Percentiles rank a stretch among this genome's conserved stretches.
phyloP scores from a whole-genome alignment of 2,797 vertebrate genomes.

The Danio tinwini region DNA sequence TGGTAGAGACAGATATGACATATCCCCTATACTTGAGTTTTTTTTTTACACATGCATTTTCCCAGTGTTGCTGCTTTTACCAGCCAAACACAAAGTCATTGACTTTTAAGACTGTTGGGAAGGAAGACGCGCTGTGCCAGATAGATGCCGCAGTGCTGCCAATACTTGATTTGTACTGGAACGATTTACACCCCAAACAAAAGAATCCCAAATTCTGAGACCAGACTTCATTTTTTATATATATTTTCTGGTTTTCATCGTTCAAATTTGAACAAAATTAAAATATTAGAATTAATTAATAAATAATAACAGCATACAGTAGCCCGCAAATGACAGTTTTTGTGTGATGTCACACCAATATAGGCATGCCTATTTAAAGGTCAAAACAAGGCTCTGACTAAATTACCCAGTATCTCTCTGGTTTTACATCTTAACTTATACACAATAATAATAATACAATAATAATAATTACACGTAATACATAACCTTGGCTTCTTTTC shows the following conservation, averaged over 20 bases:
- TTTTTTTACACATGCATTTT: background rate
- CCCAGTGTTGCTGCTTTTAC: background rate
- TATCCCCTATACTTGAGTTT: background rate
- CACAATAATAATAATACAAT: too few relatives aligned
- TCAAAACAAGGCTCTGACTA: too few relatives aligned
- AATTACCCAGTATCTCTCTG: too few relatives aligned
- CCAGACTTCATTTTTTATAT: too few relatives aligned
- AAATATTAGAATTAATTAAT: background rate
- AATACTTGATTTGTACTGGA: background rate
- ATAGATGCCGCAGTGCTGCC: background rate
- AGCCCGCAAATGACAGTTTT: too few relatives aligned
- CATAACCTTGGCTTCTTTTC: too few relatives aligned
- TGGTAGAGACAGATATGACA: background rate
- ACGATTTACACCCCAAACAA: slow-evolving; percentile 2
- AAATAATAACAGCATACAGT: background rate
- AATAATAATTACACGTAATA: too few relatives aligned
- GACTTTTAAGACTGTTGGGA: background rate
- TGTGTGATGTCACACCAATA: too few relatives aligned
- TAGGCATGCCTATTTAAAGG: too few relatives aligned
- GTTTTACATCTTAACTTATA: too few relatives aligned
- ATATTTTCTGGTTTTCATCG: background rate
- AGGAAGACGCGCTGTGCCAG: background rate
- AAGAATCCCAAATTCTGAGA: background rate
- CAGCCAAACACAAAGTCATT: slow-evolving; percentile 6
- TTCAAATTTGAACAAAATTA: background rate